Conservation (phyloP, 2,113 vertebrate genomes). For the Recurvirostra avosetta region DNA sequence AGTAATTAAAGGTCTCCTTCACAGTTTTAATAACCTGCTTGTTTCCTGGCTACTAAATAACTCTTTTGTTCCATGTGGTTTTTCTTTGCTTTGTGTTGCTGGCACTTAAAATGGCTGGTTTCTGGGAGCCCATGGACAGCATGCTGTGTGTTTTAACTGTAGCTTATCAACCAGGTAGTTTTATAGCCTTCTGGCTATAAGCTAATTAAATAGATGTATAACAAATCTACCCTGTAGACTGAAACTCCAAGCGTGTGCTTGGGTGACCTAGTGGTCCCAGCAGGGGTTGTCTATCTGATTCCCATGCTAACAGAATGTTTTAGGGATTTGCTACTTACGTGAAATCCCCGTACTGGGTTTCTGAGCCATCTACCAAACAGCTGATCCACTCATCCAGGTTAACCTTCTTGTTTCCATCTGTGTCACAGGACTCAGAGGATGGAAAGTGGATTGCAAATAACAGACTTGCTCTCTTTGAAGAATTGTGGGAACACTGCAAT, state of each 20-base stretch:
- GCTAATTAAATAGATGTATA: neutral
- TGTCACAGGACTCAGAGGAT: conserved; percentile 71
- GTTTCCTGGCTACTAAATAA: neutral
- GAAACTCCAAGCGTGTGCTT: neutral
- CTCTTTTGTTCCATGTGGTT: neutral
- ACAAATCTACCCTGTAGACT: neutral
- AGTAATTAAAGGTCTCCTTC: neutral
- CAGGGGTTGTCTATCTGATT: neutral
- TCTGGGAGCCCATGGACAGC: neutral
- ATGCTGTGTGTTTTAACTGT: neutral
- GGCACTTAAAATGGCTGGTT: neutral
- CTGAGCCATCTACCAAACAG: conserved; percentile 72
- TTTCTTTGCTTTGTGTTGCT: neutral
- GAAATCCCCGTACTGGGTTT: conserved; percentile 69
- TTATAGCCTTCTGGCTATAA: neutral
- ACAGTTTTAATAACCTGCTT: neutral
- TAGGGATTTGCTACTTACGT: conserved; percentile 62
- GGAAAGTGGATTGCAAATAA: neutral
- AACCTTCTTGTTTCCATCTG: conserved; percentile 74
- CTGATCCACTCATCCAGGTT: conserved; percentile 74
- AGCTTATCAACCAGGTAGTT: neutral
- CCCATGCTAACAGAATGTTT: neutral
- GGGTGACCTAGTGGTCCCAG: neutral
- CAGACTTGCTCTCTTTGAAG: neutral
- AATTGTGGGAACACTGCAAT: neutral